These are phyloP conservation scores for Procambarus virginalis DNA, from an alignment of 1,140 invertebrate genomes.

Conservation along the genomic window DNA sequence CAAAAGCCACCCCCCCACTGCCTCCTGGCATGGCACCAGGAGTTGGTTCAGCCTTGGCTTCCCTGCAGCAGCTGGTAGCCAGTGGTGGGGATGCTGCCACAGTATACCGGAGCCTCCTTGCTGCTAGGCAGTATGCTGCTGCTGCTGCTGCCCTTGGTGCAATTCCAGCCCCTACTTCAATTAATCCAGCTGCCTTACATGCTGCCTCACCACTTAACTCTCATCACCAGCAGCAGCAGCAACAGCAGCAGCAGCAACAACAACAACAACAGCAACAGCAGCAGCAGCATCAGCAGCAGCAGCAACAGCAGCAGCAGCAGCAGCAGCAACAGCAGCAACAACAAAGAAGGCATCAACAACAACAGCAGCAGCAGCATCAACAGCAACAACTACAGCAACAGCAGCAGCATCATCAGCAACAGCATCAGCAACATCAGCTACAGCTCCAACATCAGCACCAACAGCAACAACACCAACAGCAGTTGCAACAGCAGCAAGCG, in stretches of 20 bases:
- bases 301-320: not conserved
- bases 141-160: conserved; percentile 48
- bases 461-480: not conserved
- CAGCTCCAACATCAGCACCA: too few relatives aligned
- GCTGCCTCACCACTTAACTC: conserved; percentile 5
- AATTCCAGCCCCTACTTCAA: conserved; percentile 36
- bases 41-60: conserved; percentile 57
- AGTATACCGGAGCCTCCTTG: conserved; percentile 62
- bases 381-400: not conserved
- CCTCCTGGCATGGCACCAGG: conserved; percentile 61
- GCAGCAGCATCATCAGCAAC: not conserved
- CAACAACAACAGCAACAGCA: too few relatives aligned
- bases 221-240: too few relatives aligned
- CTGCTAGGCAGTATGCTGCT: conserved; percentile 66
- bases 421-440: conserved; percentile 4
- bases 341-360: too few relatives aligned
- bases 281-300: conserved; percentile 15
- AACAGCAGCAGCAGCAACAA: too few relatives aligned
- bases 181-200: conserved; percentile 22
- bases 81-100: conserved; percentile 45
- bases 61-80: conserved; percentile 68
- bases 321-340: too few relatives aligned
- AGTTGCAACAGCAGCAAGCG: too few relatives aligned
- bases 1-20: conserved; percentile 67
- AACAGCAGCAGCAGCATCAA: too few relatives aligned